Base-by-base conservation (phyloP, 2,113 vertebrate genomes). In the Penelope pileata region DNA sequence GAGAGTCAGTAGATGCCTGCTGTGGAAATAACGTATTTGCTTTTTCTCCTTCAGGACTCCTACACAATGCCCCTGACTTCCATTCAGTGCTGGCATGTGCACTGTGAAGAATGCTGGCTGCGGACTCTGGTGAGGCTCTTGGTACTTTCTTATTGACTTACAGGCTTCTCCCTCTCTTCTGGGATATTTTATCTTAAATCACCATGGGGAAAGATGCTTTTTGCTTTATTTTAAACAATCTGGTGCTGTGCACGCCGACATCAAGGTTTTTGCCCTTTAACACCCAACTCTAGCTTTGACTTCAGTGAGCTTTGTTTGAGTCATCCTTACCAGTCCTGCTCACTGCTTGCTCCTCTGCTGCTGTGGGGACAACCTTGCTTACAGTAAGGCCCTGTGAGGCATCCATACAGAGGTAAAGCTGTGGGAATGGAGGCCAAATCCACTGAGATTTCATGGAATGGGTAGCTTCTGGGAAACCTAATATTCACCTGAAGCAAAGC, bases 31-130 rank as follows among this genome's bases (percentile, higher is more conserved):
- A 96, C 45, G 42, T 95, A 38, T 97, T 72, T 74, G 88, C 80
- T 93, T 91, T 68, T 97, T 88, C 76, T 96, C 87, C 94, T 88
- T 87, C 91, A 99, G 99, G 99, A 99, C 96, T 99, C 99, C 2
- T 99, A 99, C 96, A 99, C 99, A 42, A 99, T 99, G 98, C 99
- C 99, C 62, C 98, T 99, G 95, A 99, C 99, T 86, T 99, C 99
- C 86, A 99, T 99, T 97, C 99, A 99, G 98, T 99, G 99, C 97
- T 99, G 99, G 99, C 99, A 99, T 8, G 99, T 99, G 97, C 99
- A 99, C 98, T 99, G 99, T 97, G 99, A 99, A 98, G 99, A 99
- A 97, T 99, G 99, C 98, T 99, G 99, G 99, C 98, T 99, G 95
- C 98, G 99, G 98, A 99, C 99, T 97, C 98, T 99, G 99, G 99